Evolutionary conservation across 2,797 vertebrate genomes (phyloP).

Genomic region (Coracias cyanogaster): DNA sequence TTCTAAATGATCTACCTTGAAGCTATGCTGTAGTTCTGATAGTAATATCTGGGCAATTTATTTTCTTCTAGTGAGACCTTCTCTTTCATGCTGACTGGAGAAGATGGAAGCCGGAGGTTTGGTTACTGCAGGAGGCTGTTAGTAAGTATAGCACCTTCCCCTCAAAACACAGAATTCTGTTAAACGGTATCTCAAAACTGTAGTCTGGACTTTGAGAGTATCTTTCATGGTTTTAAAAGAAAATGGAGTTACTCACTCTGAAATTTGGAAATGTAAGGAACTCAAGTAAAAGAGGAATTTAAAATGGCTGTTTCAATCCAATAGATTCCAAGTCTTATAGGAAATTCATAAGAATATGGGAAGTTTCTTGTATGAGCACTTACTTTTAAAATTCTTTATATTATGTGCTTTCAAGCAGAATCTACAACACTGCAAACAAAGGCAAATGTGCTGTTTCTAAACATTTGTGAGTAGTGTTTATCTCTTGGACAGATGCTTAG

Average conservation of each 20-base stretch:
- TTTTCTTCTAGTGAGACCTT: conserved; percentile 92
- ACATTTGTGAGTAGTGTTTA: conserved; percentile 6
- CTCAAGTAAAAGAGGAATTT: not conserved
- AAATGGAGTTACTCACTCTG: not conserved
- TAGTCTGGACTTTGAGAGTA: not conserved
- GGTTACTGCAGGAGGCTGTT: conserved; percentile 97
- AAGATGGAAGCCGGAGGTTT: conserved; percentile 96
- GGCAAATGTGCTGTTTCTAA: conserved; percentile 39
- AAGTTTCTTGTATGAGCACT: not conserved
- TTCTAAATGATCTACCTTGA: not conserved
- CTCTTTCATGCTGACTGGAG: conserved; percentile 99
- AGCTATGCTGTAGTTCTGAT: not conserved
- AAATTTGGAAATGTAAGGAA: not conserved
- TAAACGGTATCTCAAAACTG: not conserved
- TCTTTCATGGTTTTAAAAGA: not conserved
- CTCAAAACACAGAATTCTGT: not conserved
- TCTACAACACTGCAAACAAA: not conserved
- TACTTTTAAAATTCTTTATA: not conserved
- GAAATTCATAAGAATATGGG: not conserved
- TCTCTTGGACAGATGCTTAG: conserved; percentile 31
- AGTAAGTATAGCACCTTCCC: conserved; percentile 81
- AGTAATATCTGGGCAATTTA: not conserved
- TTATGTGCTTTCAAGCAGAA: not conserved
- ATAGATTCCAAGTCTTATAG: not conserved
- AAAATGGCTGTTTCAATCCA: not conserved